A percentile compares a stretch with the other conserved stretches of the same genome.
phyloP scores from a whole-genome alignment of 2,888 invertebrate genomes.

The Halictus quadricinctus region DNA sequence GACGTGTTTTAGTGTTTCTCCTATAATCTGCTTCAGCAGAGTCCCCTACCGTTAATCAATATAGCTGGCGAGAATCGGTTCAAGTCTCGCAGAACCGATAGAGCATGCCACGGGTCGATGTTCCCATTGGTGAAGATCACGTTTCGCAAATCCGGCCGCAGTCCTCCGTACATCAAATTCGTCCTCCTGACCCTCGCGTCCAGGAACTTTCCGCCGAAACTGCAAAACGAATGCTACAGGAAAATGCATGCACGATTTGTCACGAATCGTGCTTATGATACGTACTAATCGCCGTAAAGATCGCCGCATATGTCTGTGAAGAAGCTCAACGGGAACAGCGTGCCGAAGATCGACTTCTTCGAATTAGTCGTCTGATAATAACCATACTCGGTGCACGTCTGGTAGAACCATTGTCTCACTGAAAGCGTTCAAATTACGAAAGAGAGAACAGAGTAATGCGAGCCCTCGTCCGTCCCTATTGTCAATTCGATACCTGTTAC shows the following conservation, averaged over 20 bases:
- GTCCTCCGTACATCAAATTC: conserved; percentile 84
- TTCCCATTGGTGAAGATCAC: conserved; percentile 86
- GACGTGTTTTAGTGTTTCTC: neutral
- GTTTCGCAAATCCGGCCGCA: conserved; percentile 83
- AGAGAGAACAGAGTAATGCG: neutral
- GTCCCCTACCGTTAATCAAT: conserved; percentile 72
- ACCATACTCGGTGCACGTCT: conserved; percentile 94
- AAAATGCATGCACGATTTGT: neutral
- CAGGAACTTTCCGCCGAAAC: conserved; percentile 73
- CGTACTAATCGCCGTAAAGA: conserved; percentile 82
- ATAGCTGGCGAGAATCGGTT: conserved; percentile 74
- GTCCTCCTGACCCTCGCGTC: conserved; percentile 81
- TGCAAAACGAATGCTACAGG: conserved; percentile 47
- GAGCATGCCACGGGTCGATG: conserved; percentile 85
- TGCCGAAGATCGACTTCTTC: conserved; percentile 86
- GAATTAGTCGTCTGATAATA: conserved; percentile 90
- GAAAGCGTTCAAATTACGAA: conserved; percentile 55
- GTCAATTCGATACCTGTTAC: neutral
- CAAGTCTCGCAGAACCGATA: conserved; percentile 83
- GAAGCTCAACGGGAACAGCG: conserved; percentile 83
- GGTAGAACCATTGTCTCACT: conserved; percentile 92
- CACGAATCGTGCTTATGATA: conserved; percentile 9
- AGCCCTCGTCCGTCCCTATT: neutral
- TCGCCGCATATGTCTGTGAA: conserved; percentile 82
- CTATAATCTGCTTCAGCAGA: neutral